These are phyloP conservation scores for Silurus meridionalis DNA, from an alignment of 2,113 vertebrate genomes.

Conservation along the genomic window DNA sequence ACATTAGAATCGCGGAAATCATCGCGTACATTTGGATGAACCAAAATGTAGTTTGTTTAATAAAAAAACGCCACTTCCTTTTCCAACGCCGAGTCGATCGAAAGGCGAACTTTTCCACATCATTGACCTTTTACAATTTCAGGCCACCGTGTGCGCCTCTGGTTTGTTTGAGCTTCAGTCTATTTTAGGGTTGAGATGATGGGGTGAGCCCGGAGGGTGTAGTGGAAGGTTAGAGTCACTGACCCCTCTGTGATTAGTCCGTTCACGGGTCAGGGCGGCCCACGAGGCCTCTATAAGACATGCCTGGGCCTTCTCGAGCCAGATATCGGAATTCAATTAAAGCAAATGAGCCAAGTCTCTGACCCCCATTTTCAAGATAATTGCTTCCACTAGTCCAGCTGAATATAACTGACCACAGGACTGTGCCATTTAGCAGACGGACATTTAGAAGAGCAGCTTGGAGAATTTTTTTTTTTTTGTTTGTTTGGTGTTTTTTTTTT, in stretches of 20 bases:
- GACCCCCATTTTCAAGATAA: conserved; percentile 81
- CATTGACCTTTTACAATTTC: not conserved
- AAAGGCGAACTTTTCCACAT: not conserved
- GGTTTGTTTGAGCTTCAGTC: conserved; percentile 1
- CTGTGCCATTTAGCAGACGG: conserved; percentile 72
- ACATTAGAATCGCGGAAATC: not conserved
- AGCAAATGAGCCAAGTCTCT: conserved; percentile 76
- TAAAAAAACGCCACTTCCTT: too few species aligned
- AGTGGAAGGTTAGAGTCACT: conserved; percentile 46
- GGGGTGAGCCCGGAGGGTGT: conserved; percentile 14
- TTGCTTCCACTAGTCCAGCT: conserved; percentile 77
- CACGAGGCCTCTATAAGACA: conserved; percentile 64
- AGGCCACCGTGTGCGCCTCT: too few species aligned
- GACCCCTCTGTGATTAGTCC: conserved; percentile 66
- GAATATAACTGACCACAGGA: conserved; percentile 60
- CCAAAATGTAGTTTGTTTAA: too few species aligned
- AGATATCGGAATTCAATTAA: conserved; percentile 85
- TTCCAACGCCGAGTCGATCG: not conserved
- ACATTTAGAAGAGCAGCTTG: conserved; percentile 60
- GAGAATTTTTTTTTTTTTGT: too few species aligned
- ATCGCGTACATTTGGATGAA: not conserved
- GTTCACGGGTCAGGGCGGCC: conserved; percentile 55
- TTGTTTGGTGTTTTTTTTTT: too few species aligned
- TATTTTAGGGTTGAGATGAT: conserved; percentile 10
- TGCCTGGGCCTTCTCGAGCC: conserved; percentile 73